These are phyloP conservation scores for Horisme vitalbata DNA, from an alignment of 2,888 invertebrate species.

Conservation along the genomic window DNA sequence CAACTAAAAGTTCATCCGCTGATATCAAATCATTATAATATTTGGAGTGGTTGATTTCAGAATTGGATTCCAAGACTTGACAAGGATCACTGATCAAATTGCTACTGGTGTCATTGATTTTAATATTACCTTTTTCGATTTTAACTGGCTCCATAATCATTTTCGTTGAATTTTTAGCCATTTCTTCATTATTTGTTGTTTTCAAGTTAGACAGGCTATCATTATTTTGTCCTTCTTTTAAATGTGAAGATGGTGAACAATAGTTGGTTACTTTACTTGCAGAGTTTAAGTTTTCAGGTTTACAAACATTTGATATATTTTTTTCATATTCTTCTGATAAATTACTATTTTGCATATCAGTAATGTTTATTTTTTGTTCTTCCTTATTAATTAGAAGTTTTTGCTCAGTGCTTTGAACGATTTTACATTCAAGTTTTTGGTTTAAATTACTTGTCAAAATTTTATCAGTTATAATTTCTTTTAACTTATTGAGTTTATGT, in stretches of 20 bases:
- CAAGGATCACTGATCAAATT: neutral
- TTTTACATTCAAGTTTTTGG: neutral
- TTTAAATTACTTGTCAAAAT: neutral
- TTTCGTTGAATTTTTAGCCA: neutral
- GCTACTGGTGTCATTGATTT: neutral
- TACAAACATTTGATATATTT: neutral
- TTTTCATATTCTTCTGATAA: neutral
- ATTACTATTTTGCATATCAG: too few relatives aligned
- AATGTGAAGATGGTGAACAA: too few relatives aligned
- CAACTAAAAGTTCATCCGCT: conserved; percentile 7
- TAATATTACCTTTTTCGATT: neutral
- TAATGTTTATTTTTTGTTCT: too few relatives aligned
- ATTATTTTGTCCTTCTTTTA: neutral
- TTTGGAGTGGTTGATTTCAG: conserved; percentile 5
- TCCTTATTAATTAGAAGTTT: too few relatives aligned
- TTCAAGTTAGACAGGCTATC: conserved; percentile 3
- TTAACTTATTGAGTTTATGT: conserved; percentile 11
- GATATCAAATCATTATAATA: conserved; percentile 20
- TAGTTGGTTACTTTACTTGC: too few relatives aligned
- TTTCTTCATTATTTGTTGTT: conserved; percentile 2
- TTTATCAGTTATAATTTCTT: conserved; percentile 1
- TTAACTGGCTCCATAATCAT: neutral
- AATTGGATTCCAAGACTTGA: neutral
- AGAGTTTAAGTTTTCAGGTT: neutral
- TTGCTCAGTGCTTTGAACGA: neutral